Base-by-base conservation (phyloP, 2,113 vertebrate species). In the Urocitellus parryii region DNA sequence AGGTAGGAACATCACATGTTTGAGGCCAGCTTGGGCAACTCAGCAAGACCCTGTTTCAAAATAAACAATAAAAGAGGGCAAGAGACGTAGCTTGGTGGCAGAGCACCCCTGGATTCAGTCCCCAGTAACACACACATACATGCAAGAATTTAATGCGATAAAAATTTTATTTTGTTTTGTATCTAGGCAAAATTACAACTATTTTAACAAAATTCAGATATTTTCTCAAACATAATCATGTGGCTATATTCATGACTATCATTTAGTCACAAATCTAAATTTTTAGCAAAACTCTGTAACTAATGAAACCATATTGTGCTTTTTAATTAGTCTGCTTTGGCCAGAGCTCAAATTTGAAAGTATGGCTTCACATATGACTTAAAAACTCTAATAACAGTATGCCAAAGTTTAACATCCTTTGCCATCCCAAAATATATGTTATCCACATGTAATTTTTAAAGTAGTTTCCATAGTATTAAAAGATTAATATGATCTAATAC, bases 391-490 rank as follows among this genome's bases (percentile, higher is more conserved):
- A 76, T 80, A 91, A 91, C 58, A 86, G 68, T 78, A 67, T 79
- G 10, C 1, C 5, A 58, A 74, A 76, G 45, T 67, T n/a, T 80
- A 77, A 56, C 5, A 42, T 65, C 24, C 3, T 81, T 94, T 48
- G 25, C 2, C 10, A 51, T 89, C 73, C 17, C 81, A 87, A 98
- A 89, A 39, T 77, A 67, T 45, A 63, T 87, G 18, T 61, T 70
- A 65, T 73, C 10, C 48, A 92, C n/a, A 84, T 78, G n/a, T 89
- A 96, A 80, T 32, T 88, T 94, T 74, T 83, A 93, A 84, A 94
- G 51, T n/a, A 29, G 12, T 74, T 95, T 92, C 90, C 32, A 82
- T 73, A 80, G 78, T 81, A 80, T 96, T 93, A 92, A 94, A 45
- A 87, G 2, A 3, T 88, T 91, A 86, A 78, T 90, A n/a, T 93